phyloP scores from a whole-genome alignment of 2,113 vertebrate species.

The Danio rerio region DNA sequence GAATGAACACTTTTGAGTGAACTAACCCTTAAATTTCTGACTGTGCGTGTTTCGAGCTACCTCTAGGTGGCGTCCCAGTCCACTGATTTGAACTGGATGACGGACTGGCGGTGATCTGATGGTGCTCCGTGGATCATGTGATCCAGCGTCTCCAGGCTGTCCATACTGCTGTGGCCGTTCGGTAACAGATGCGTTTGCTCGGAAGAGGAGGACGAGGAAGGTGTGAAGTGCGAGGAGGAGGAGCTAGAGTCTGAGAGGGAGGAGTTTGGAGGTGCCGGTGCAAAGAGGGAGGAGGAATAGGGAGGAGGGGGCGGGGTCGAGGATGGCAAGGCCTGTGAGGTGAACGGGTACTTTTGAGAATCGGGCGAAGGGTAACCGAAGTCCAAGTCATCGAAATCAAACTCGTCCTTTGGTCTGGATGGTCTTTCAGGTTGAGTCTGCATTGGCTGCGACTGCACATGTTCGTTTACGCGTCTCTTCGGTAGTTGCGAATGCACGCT shows the following conservation, averaged over 20 bases:
- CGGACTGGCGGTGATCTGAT: constrained; percentile 81
- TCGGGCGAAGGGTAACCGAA: constrained; percentile 38
- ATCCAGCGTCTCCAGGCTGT: constrained; percentile 82
- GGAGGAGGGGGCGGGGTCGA: constrained; percentile 19
- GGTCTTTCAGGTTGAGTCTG: not conserved
- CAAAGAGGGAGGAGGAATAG: constrained; percentile 38
- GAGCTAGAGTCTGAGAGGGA: constrained; percentile 52
- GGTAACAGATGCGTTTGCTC: constrained; percentile 57
- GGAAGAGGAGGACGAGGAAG: constrained; percentile 36
- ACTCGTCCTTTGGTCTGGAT: not conserved
- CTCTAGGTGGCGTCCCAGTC: constrained; percentile 64
- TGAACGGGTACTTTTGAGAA: constrained; percentile 19
- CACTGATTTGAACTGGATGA: constrained; percentile 84
- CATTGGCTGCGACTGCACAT: not conserved
- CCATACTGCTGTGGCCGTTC: constrained; percentile 73
- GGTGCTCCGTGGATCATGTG: constrained; percentile 83
- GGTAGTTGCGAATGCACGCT: not conserved
- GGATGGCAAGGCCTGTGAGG: constrained; percentile 41
- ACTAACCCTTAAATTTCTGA: not conserved
- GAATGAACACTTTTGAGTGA: too few species aligned
- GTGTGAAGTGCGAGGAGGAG: constrained; percentile 42
- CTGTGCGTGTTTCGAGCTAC: not conserved
- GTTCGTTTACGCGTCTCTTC: not conserved
- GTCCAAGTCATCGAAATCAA: constrained; percentile 39
- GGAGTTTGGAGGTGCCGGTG: constrained; percentile 13